phyloP scores from a whole-genome alignment of 2,888 invertebrate species.

The Gastracanthus pulcherrimus region DNA sequence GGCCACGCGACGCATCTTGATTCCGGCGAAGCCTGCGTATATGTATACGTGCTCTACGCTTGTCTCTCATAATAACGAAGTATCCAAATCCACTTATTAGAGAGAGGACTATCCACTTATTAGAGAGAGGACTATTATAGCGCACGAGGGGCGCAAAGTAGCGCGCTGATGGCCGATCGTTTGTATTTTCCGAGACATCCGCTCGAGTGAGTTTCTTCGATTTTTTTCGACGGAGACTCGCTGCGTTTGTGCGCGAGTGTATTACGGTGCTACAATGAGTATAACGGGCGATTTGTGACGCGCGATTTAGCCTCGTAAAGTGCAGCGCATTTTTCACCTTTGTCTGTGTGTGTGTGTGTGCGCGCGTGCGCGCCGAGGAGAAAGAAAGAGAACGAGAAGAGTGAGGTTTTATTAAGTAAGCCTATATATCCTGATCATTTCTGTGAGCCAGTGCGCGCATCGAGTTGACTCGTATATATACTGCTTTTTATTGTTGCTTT shows the following conservation, averaged over 20 bases:
- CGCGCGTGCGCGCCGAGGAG: neutral
- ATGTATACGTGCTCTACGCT: neutral
- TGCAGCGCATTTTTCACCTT: constrained; percentile 20
- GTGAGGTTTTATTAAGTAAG: neutral
- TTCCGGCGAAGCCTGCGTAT: neutral
- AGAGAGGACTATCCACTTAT: neutral
- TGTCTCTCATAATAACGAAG: constrained; percentile 10
- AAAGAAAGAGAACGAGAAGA: neutral
- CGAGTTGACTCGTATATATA: neutral
- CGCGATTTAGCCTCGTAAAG: constrained; percentile 11
- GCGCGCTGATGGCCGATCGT: constrained; percentile 4
- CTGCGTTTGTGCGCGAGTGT: neutral
- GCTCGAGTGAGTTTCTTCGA: neutral
- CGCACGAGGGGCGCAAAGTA: neutral
- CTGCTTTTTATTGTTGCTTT: constrained; percentile 15
- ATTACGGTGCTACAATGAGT: neutral
- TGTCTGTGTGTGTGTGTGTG: neutral
- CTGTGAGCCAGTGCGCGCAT: neutral
- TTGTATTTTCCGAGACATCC: constrained; percentile 24
- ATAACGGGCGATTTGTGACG: constrained; percentile 24
- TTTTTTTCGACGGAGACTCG: too few species aligned
- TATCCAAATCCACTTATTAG: constrained; percentile 46
- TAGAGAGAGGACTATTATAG: neutral
- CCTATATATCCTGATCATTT: neutral
- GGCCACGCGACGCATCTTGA: constrained; percentile 27